Evolutionary conservation across 2,888 invertebrate species (phyloP).

Genomic region (Zhuqinia jingwanae): DNA sequence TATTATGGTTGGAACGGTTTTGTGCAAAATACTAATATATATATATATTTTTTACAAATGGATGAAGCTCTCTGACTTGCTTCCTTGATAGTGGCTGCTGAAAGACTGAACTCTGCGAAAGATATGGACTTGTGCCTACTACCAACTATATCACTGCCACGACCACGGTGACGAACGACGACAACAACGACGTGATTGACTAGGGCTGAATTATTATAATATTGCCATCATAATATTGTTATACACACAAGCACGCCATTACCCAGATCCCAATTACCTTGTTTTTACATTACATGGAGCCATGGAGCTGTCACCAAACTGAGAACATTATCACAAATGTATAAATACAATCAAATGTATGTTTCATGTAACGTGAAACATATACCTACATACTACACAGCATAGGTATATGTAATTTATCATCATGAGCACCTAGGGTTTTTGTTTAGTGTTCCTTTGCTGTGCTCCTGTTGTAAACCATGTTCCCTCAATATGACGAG

Average conservation of each 20-base stretch:
- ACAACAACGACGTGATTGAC: conserved; percentile 25
- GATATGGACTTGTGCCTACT: background rate
- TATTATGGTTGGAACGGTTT: background rate
- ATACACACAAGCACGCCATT: background rate
- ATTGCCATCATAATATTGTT: background rate
- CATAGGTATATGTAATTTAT: too few relatives aligned
- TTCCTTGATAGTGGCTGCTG: background rate
- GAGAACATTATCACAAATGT: background rate
- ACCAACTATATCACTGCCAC: background rate
- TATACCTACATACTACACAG: too few relatives aligned
- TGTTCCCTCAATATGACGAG: too few relatives aligned
- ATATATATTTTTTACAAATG: background rate
- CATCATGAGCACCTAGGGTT: too few relatives aligned
- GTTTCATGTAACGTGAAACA: too few relatives aligned
- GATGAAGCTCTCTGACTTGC: background rate
- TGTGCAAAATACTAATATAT: background rate
- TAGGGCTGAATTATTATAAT: background rate
- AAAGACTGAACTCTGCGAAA: conserved; percentile 33
- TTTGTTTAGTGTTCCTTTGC: too few relatives aligned
- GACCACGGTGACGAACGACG: conserved; percentile 3
- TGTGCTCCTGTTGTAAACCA: too few relatives aligned
- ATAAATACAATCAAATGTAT: background rate
- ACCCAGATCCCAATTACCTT: background rate
- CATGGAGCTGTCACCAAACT: conserved; percentile 3
- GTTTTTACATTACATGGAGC: background rate